Evolutionary conservation across 2,888 invertebrate genomes (phyloP).

Genomic region (Lucinisca nassula): DNA sequence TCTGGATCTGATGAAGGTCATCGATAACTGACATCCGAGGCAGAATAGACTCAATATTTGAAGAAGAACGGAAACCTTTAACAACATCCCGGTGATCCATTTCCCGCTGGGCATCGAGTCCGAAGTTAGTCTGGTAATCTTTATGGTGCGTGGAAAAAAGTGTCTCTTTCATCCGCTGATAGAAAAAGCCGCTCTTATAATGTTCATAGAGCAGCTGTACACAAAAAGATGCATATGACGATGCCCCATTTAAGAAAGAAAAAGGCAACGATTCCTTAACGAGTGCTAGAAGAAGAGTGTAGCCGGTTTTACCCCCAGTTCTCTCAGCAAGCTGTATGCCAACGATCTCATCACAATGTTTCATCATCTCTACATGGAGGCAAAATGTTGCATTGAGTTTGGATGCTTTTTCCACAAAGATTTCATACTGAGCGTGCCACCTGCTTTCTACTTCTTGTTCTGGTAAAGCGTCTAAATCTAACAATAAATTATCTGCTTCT

Average conservation of each 20-base stretch:
- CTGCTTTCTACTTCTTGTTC: neutral
- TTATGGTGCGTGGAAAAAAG: slow-evolving; percentile 51
- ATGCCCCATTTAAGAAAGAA: neutral
- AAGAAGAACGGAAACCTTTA: slow-evolving; percentile 59
- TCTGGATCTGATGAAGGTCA: slow-evolving; percentile 16
- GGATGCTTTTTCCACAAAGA: neutral
- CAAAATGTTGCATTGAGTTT: neutral
- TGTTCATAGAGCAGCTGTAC: slow-evolving; percentile 29
- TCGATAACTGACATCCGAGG: slow-evolving; percentile 54
- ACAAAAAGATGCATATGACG: neutral
- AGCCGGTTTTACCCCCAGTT: neutral
- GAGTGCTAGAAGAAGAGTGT: neutral
- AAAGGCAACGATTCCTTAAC: neutral
- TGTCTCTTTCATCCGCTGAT: slow-evolving; percentile 35
- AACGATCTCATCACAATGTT: neutral
- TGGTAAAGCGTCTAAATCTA: neutral
- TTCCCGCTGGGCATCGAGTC: slow-evolving; percentile 56
- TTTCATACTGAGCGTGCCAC: neutral
- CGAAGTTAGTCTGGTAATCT: slow-evolving; percentile 45
- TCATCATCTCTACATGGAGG: slow-evolving; percentile 35
- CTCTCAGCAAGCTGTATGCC: neutral
- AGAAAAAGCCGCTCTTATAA: slow-evolving; percentile 40
- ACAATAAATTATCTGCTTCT: neutral
- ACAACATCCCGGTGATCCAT: slow-evolving; percentile 58
- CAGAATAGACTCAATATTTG: slow-evolving; percentile 38